Evolutionary conservation across 2,113 vertebrate species (phyloP).

Genomic region (Gila orcuttii): DNA sequence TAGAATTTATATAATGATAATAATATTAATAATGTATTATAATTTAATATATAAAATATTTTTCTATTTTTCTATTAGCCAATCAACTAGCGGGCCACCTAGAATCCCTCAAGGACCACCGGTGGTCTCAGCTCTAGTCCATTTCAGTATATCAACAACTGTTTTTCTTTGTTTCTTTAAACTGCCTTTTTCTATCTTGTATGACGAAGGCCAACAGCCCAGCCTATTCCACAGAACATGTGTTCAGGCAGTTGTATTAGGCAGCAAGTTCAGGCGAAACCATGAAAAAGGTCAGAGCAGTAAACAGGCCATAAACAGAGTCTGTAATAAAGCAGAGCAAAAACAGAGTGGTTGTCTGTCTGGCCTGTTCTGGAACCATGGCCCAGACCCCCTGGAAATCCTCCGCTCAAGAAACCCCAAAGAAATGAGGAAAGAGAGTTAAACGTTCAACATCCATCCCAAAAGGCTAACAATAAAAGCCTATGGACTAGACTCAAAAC

Average conservation of each 20-base stretch:
- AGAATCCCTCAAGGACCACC: not conserved
- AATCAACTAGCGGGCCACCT: not conserved
- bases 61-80: not conserved
- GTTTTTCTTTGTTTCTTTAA: conserved; percentile 9
- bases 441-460: conserved; percentile 11
- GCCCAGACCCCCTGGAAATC: conserved; percentile 33
- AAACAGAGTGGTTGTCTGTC: conserved; percentile 42
- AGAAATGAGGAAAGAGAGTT: conserved; percentile 10
- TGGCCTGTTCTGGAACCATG: conserved; percentile 30
- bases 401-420: conserved; percentile 16
- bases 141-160: not conserved
- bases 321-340: conserved; percentile 50
- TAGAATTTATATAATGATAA: too few species aligned
- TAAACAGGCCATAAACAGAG: conserved; percentile 59
- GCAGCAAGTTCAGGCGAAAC: conserved; percentile 39
- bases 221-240: conserved; percentile 24
- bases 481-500: not conserved
- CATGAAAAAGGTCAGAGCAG: conserved; percentile 46
- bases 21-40: not conserved
- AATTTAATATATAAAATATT: not conserved
- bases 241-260: not conserved
- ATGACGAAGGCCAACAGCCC: conserved; percentile 17
- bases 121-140: not conserved
- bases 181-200: conserved; percentile 23
- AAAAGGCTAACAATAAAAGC: conserved; percentile 15